Base-by-base conservation (phyloP, 2,113 vertebrate genomes). In the Pelmatolapia mariae region DNA sequence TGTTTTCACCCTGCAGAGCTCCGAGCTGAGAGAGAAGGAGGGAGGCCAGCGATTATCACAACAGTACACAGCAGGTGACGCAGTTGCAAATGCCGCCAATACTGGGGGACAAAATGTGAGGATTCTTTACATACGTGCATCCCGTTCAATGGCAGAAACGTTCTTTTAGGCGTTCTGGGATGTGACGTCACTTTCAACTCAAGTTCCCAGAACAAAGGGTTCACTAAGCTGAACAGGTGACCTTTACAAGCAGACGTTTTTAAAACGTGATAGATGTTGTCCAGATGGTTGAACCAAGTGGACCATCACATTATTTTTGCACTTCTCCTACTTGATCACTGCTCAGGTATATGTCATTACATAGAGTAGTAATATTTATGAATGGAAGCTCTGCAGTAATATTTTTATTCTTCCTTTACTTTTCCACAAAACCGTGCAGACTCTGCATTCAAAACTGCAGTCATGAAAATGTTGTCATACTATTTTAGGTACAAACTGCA, bases 1-100 rank as follows among this genome's bases (percentile, higher is more conserved):
- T 84, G 92, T 90, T 89, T 96, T 92, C 81, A 78, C 66, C 76
- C 90, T 16, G 83, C 71, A 5, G 4, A 43, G 66, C 40, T 86
- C 18, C n/a, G 47, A 36, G 85, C 83, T 36, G 50, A 87, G n/a
- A 24, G 29, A 22, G 73, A 43, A 18, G 19, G 73, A 59, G 52
- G 40, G 73, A 50, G 78, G 73, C 29, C 40, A 19, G 38, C 1
- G 22, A 71, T 82, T 16, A 88, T 56, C 86, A 84, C 86, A 87
- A 81, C 88, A 87, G 19, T 38, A 26, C 81, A 19, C 54, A 36
- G 19, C 83, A 84, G 87, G 80, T 94, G 94, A 94, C 91, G 90
- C 89, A 92, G 29, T 85, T 13, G 18, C 57, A 10, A 5, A 22
- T 13, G 12, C 63, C 38, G 3, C 33, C 22, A 31, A 84, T 76